A percentile compares a stretch with the other conserved stretches of the same genome.
phyloP scores from a whole-genome alignment of 1,140 invertebrate species.

The Zelostemma sp. region DNA sequence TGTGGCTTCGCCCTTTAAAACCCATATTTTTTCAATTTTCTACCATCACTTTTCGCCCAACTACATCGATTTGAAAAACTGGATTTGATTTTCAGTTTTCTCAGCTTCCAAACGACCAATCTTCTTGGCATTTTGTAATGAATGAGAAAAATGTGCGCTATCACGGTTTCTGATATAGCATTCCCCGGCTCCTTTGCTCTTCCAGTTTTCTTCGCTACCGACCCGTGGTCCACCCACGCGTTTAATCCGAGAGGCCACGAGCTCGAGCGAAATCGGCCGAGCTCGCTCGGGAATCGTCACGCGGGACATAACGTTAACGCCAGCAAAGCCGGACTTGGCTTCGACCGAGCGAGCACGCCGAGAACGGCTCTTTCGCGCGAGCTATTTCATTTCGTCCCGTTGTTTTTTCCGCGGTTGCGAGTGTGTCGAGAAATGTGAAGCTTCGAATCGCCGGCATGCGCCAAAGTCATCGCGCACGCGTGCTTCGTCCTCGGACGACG shows the following conservation, averaged over 20 bases:
- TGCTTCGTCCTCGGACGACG: not conserved
- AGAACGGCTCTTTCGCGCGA: not conserved
- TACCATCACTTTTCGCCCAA: too few relatives aligned
- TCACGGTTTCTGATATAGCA: too few relatives aligned
- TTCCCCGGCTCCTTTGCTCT: not conserved
- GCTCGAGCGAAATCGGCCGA: not conserved
- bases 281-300: not conserved
- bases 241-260: not conserved
- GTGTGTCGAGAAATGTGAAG: not conserved
- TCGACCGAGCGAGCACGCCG: not conserved
- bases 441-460: conserved; percentile 1
- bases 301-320: not conserved
- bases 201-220: conserved; percentile 5
- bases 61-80: too few relatives aligned
- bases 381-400: not conserved
- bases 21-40: too few relatives aligned
- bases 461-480: not conserved
- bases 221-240: not conserved
- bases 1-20: too few relatives aligned
- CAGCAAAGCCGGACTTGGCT: not conserved
- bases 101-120: too few relatives aligned
- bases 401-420: not conserved
- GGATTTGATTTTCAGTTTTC: too few relatives aligned
- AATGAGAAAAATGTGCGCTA: too few relatives aligned
- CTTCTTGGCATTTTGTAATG: too few relatives aligned